These are phyloP conservation scores for Eurypyga helias DNA, from an alignment of 2,113 vertebrate species.

Conservation along the genomic window DNA sequence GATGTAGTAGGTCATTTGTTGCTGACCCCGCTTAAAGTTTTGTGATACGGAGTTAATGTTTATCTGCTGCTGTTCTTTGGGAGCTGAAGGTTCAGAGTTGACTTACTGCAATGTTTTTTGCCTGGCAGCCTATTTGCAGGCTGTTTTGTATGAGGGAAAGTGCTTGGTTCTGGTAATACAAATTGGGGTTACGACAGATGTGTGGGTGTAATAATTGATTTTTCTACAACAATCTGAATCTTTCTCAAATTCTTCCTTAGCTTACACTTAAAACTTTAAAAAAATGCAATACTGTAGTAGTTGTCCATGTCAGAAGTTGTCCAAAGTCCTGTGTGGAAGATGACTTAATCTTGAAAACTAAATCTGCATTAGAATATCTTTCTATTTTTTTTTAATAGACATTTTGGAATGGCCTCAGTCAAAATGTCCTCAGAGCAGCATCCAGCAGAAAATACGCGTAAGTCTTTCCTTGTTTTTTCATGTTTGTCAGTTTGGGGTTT, in stretches of 20 bases:
- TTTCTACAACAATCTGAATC: neutral
- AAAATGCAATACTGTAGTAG: rapidly evolving
- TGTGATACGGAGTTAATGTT: neutral
- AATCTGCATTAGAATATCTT: rapidly evolving
- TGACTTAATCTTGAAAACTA: rapidly evolving
- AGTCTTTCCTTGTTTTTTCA: slow-evolving; percentile 56
- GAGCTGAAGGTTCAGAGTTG: neutral
- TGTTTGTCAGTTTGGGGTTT: neutral
- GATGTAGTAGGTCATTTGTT: rapidly evolving
- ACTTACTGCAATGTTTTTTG: neutral
- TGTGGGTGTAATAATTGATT: rapidly evolving
- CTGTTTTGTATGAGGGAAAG: rapidly evolving
- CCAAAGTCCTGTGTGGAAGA: neutral
- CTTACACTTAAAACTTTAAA: neutral
- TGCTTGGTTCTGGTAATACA: rapidly evolving
- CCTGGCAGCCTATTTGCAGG: rapidly evolving
- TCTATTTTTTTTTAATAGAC: slow-evolving; percentile 72
- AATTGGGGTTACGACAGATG: rapidly evolving
- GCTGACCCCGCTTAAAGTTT: neutral
- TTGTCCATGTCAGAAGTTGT: rapidly evolving
- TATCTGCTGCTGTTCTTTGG: neutral
- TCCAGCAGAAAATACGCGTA: slow-evolving; percentile 89
- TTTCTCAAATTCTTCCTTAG: rapidly evolving
- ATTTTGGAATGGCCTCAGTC: slow-evolving; percentile 85
- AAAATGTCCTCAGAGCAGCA: slow-evolving; percentile 79